Conservation (phyloP, 2,797 vertebrate species). For the Decapterus maruadsi region DNA sequence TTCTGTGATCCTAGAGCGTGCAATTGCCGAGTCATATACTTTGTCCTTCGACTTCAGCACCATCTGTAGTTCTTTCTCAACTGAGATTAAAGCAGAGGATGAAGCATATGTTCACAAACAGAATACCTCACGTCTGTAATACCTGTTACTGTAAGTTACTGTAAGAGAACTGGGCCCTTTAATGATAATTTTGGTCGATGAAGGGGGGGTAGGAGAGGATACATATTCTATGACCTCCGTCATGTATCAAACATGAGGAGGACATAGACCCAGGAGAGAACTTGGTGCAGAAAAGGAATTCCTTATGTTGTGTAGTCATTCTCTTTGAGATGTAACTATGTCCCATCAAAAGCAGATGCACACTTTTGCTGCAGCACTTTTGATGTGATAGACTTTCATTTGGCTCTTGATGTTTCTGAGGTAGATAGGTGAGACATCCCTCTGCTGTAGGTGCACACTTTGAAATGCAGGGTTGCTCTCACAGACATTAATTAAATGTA, state of each 20-base stretch:
- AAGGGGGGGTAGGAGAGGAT: conserved; percentile 23
- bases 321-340: conserved; percentile 49
- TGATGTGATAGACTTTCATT: conserved; percentile 63
- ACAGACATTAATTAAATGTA: conserved; percentile 50
- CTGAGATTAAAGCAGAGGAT: no score
- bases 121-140: neutral
- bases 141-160: neutral
- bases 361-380: conserved; percentile 41
- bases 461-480: conserved; percentile 50
- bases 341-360: conserved; percentile 41
- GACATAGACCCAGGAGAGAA: conserved; percentile 35
- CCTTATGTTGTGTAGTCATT: conserved; percentile 46
- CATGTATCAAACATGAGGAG: conserved; percentile 64
- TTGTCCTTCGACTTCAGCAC: no score
- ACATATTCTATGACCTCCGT: conserved; percentile 45
- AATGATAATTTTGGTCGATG: neutral
- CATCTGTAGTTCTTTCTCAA: no score
- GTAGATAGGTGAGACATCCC: conserved; percentile 47
- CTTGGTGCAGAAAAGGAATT: conserved; percentile 31
- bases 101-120: no score
- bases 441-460: conserved; percentile 34
- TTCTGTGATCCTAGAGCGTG: no score
- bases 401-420: conserved; percentile 54
- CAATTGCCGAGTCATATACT: no score
- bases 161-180: neutral